A percentile compares a stretch with the other conserved stretches of the same genome.
Evolutionary conservation across 2,888 invertebrate species (phyloP).

Genomic region (Eumerus sabulonum): DNA sequence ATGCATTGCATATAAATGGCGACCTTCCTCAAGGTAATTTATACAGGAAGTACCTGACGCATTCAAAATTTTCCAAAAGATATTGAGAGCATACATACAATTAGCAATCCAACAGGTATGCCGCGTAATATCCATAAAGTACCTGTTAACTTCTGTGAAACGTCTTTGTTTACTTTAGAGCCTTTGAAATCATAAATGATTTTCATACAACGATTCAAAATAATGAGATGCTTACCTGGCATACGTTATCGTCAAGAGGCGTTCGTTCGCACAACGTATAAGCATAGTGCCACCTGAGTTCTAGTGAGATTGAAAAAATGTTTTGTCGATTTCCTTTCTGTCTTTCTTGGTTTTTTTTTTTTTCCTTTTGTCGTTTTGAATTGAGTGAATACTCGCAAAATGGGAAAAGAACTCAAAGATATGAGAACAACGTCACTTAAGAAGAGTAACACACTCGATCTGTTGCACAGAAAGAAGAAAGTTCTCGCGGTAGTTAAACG

Average conservation of each 20-base stretch:
- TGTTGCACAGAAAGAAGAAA: slow-evolving; percentile 77
- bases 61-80: too few species aligned
- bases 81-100: background rate
- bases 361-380: slow-evolving; percentile 35
- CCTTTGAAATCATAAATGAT: slow-evolving; percentile 17
- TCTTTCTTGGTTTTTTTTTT: slow-evolving; percentile 34
- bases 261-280: too few species aligned
- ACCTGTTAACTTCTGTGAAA: background rate
- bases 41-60: background rate
- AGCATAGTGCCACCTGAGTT: slow-evolving; percentile 14
- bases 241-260: too few species aligned
- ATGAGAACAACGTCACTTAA: slow-evolving; percentile 71
- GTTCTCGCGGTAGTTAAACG: slow-evolving; percentile 76
- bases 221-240: too few species aligned
- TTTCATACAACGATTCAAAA: background rate
- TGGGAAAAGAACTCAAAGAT: slow-evolving; percentile 55
- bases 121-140: slow-evolving; percentile 9
- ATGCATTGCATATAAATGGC: slow-evolving; percentile 28
- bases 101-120: slow-evolving; percentile 20
- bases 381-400: slow-evolving; percentile 1
- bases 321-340: too few species aligned
- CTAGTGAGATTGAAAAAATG: slow-evolving; percentile 12
- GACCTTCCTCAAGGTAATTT: too few species aligned
- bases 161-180: slow-evolving; percentile 5
- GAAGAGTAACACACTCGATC: slow-evolving; percentile 75